phyloP scores from a whole-genome alignment of 2,113 vertebrate species.

The Macrotus californicus region DNA sequence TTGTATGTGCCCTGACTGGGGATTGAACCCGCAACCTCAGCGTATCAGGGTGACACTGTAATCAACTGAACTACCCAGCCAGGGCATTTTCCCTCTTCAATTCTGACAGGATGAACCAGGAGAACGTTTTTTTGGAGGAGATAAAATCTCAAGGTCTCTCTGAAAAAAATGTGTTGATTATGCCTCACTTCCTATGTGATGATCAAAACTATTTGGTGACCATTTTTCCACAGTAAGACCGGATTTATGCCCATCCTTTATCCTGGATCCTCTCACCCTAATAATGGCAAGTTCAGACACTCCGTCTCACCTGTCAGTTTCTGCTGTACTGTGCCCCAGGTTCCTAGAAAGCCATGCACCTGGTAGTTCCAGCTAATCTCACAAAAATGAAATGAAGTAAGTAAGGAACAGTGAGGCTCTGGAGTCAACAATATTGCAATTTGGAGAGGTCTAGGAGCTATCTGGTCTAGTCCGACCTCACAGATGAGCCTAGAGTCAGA shows the following conservation, averaged over 20 bases:
- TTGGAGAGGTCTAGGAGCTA: neutral
- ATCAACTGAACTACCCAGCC: no score
- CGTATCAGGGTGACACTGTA: no score
- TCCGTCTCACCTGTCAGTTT: neutral
- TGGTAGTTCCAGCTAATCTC: neutral
- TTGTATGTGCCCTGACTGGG: no score
- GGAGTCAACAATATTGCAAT: neutral
- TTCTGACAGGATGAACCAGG: neutral
- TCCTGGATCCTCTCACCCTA: neutral
- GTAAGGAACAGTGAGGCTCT: neutral
- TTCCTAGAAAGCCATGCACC: neutral
- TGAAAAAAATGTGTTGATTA: neutral
- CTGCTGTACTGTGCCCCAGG: neutral
- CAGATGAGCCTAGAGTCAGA: neutral
- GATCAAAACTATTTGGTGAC: neutral
- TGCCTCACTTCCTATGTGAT: neutral
- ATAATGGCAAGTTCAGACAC: neutral
- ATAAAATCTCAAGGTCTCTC: neutral
- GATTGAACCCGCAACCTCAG: no score
- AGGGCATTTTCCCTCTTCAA: neutral
- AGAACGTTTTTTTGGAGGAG: neutral
- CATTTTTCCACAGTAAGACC: neutral
- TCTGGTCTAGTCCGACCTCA: neutral
- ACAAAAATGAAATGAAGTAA: neutral
- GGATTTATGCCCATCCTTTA: neutral